Percentiles rank a stretch among this genome's conserved stretches.
phyloP scores from a whole-genome alignment of 2,113 vertebrate species.

The Callithrix jacchus region DNA sequence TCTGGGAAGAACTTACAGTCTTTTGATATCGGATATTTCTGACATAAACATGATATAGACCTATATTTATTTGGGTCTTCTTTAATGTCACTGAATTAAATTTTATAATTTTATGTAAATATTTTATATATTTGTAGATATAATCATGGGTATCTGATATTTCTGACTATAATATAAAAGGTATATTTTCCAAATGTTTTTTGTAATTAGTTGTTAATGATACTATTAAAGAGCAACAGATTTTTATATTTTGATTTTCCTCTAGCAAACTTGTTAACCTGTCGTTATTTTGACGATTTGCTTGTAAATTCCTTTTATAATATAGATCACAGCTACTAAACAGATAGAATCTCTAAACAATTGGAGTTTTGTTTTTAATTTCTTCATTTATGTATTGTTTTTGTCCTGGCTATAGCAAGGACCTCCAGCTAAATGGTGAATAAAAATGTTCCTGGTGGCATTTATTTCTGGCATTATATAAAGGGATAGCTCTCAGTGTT shows the following conservation, averaged over 20 bases:
- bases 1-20: neutral
- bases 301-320: neutral
- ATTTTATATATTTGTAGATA: neutral
- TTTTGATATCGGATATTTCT: neutral
- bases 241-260: neutral
- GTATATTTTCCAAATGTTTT: neutral
- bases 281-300: neutral
- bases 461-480: neutral
- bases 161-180: neutral
- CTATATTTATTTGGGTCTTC: neutral
- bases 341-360: neutral
- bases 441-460: neutral
- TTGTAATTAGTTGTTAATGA: neutral
- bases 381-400: neutral
- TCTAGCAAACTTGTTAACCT: neutral
- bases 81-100: neutral
- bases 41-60: neutral
- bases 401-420: neutral
- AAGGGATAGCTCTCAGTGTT: neutral
- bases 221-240: neutral
- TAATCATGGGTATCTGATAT: neutral
- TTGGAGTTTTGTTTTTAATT: neutral
- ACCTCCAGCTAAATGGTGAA: neutral
- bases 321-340: neutral
- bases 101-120: neutral